Evolutionary conservation across 2,797 vertebrate genomes (phyloP).

Genomic region (Bryconaethiops microstoma): DNA sequence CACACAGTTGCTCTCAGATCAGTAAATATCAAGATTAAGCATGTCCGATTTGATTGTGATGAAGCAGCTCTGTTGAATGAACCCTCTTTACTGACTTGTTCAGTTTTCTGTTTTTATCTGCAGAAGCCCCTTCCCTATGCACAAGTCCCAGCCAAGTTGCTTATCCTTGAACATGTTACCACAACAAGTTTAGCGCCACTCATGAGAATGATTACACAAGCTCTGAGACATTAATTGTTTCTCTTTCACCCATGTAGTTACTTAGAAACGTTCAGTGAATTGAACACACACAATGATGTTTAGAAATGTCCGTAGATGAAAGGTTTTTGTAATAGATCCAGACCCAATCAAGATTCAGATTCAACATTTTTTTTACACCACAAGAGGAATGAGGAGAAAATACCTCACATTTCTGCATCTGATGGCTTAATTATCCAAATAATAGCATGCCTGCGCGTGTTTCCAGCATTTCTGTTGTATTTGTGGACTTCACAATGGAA

Average conservation of each 20-base stretch:
- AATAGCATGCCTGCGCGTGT: not conserved
- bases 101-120: not conserved
- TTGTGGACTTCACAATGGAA: not conserved
- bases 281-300: not conserved
- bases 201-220: not conserved
- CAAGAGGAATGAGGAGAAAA: not conserved
- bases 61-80: constrained; percentile 1
- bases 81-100: not conserved
- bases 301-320: not conserved
- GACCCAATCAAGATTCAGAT: constrained; percentile 5
- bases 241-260: constrained; percentile 23
- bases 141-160: not conserved
- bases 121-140: not conserved
- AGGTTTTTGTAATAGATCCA: constrained; percentile 12
- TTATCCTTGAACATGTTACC: not conserved
- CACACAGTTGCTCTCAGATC: not conserved
- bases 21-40: not conserved
- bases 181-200: not conserved
- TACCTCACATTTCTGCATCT: constrained; percentile 29
- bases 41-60: not conserved
- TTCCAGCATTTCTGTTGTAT: not conserved
- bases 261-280: constrained; percentile 15
- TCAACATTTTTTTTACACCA: not conserved
- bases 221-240: not conserved
- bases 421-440: constrained; percentile 16